A percentile compares a stretch with the other conserved stretches of the same genome.
Evolutionary conservation across 2,113 vertebrate genomes (phyloP).

Genomic region (Coregonus clupeaformis): DNA sequence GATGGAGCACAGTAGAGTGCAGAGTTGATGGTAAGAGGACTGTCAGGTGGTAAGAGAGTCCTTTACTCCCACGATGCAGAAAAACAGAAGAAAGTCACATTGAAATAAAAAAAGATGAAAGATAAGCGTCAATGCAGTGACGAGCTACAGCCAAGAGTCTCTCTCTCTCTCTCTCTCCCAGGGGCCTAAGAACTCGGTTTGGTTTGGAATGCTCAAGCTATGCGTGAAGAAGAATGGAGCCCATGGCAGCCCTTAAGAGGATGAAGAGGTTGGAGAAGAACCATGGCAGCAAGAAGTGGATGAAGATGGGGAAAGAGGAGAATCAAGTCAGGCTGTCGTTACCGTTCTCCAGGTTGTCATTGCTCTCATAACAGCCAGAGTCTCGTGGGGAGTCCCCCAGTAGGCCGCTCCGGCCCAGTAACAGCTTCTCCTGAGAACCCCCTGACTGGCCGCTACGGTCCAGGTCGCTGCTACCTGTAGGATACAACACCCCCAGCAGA

Average conservation of each 20-base stretch:
- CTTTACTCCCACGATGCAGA: no score
- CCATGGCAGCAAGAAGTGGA: conserved; percentile 13
- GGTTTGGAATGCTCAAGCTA: no score
- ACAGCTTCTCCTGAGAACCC: conserved; percentile 87
- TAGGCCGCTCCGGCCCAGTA: conserved; percentile 76
- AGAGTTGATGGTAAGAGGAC: no score
- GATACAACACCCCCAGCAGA: conserved; percentile 16
- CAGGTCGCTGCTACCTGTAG: conserved; percentile 88
- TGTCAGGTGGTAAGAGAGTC: no score
- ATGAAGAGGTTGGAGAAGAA: conserved; percentile 36
- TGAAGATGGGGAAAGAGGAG: conserved; percentile 39
- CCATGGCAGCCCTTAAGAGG: conserved; percentile 3
- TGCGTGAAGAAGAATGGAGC: no score
- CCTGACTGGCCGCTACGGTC: conserved; percentile 73
- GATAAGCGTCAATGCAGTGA: no score
- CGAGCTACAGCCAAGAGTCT: no score
- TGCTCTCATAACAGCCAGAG: conserved; percentile 97
- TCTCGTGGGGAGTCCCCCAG: conserved; percentile 87
- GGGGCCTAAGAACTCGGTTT: no score
- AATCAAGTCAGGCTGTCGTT: conserved; percentile 65
- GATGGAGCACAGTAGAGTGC: no score
- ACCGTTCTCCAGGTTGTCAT: conserved; percentile 92
- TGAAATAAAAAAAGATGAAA: no score
- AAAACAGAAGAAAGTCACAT: no score
- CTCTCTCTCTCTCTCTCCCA: no score